Evolutionary conservation across 2,113 vertebrate species (phyloP), one percentile per base, ranked within the genome.

Genomic region (Actinemys pallida): DNA sequence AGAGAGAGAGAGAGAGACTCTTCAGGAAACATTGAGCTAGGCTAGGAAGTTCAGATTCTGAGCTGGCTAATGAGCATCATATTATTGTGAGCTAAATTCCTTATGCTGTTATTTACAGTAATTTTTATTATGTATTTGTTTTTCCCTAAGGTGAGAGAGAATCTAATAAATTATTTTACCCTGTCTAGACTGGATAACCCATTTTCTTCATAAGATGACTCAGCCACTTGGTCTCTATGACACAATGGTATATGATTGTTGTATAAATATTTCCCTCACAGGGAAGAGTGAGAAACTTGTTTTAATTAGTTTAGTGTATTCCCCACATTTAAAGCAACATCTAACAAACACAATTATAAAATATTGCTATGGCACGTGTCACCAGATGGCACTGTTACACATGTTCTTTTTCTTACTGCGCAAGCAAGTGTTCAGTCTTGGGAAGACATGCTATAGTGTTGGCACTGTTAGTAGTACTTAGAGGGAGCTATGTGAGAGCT

Each of bases 81-180:
- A 35, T 86, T 90, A 42, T 27, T 92, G 65, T 90, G 91, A 93
- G 84, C 54, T 93, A 54, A 95, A 86, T 78, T 90, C 62, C 84
- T 95, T 0, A 0, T 57, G 91, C n/a, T 75, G 81, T 93, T 94
- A 94, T 96, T 96, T 92, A 92, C 85, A n/a, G 57, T 78, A 81
- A 54, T 85, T 95, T 93, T 93, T 92, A 83, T 90, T 90, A 52
- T 91, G 92, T 81, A 27, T 95, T 75, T 96, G 78, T 62, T 93
- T 84, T 76, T 95, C 72, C 92, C 39, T 2, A 45, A 62, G 78
- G 83, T 75, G 89, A 92, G 88, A 57, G 39, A 90, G 93, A 54
- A 97, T 83, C 5, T 8, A 93, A 93, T 89, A 94, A 89, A 95
- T 95, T 94, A 90, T 96, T 95, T 93, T 95, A 83, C 92, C 81